Percentiles rank a stretch among this genome's conserved stretches.
These are phyloP conservation scores for Liparis tanakae DNA, from an alignment of 2,797 vertebrate genomes.

Conservation along the genomic window DNA sequence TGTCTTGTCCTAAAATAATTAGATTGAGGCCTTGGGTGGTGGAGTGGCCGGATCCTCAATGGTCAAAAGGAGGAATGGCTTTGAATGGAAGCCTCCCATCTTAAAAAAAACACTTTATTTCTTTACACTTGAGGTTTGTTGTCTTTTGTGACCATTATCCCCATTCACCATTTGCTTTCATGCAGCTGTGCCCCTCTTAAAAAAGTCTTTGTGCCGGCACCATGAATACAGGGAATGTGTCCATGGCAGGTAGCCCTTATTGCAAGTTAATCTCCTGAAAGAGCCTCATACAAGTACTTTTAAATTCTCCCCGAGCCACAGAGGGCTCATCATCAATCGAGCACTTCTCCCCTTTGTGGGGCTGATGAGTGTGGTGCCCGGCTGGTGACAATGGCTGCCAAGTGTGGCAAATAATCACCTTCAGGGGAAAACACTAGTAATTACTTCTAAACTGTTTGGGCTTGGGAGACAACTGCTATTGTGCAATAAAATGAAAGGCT, in stretches of 20 bases:
- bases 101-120: conserved; percentile 86
- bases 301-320: conserved; percentile 83
- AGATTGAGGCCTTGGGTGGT: conserved; percentile 79
- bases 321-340: conserved; percentile 85
- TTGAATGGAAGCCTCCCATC: conserved; percentile 82
- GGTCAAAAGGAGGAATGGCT: conserved; percentile 79
- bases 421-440: conserved; percentile 86
- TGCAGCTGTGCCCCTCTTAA: conserved; percentile 85
- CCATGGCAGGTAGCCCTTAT: conserved; percentile 87
- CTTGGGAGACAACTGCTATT: conserved; percentile 83
- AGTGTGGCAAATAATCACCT: conserved; percentile 86
- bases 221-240: conserved; percentile 85
- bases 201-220: conserved; percentile 82
- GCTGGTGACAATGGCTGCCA: conserved; percentile 83
- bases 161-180: conserved; percentile 83
- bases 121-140: conserved; percentile 89
- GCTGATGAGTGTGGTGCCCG: conserved; percentile 80
- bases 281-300: conserved; percentile 86
- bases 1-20: conserved; percentile 86
- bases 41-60: conserved; percentile 77
- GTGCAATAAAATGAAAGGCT: conserved; percentile 77
- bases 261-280: conserved; percentile 89
- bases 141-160: conserved; percentile 87
- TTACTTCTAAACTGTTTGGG: conserved; percentile 89
- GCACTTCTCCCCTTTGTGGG: conserved; percentile 84